phyloP scores from a whole-genome alignment of 1,140 invertebrate species.

The Ganaspis sp. region DNA sequence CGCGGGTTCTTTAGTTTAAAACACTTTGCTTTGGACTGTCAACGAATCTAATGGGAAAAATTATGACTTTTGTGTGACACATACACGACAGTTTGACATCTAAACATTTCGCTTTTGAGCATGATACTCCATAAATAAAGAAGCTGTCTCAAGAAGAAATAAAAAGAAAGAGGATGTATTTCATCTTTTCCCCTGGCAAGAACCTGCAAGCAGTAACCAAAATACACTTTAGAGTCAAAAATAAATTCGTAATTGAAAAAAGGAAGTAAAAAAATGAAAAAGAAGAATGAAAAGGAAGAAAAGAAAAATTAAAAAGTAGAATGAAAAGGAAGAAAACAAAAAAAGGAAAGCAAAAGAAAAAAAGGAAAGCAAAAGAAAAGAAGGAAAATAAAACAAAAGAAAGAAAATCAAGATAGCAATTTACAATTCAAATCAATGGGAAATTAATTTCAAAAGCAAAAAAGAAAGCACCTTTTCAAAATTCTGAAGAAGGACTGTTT shows the following conservation, averaged over 20 bases:
- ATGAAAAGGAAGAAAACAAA: too few relatives aligned
- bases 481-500: too few relatives aligned
- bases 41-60: conserved; percentile 46
- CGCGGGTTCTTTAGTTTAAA: conserved; percentile 24
- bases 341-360: too few relatives aligned
- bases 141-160: conserved; percentile 18
- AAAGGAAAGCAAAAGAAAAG: too few relatives aligned
- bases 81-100: conserved; percentile 39
- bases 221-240: too few relatives aligned
- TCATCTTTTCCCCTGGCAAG: not conserved
- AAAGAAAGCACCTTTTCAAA: too few relatives aligned
- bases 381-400: too few relatives aligned
- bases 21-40: conserved; percentile 40
- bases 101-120: conserved; percentile 42
- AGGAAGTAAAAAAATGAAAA: not conserved
- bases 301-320: too few relatives aligned
- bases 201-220: not conserved
- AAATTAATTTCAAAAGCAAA: too few relatives aligned
- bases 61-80: conserved; percentile 47
- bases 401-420: too few relatives aligned
- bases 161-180: conserved; percentile 25
- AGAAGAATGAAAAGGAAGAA: too few relatives aligned
- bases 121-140: conserved; percentile 39
- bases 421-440: too few relatives aligned
- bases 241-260: not conserved